Conservation (phyloP, 2,888 invertebrate species). For the Cryptophagus acutangulus region DNA sequence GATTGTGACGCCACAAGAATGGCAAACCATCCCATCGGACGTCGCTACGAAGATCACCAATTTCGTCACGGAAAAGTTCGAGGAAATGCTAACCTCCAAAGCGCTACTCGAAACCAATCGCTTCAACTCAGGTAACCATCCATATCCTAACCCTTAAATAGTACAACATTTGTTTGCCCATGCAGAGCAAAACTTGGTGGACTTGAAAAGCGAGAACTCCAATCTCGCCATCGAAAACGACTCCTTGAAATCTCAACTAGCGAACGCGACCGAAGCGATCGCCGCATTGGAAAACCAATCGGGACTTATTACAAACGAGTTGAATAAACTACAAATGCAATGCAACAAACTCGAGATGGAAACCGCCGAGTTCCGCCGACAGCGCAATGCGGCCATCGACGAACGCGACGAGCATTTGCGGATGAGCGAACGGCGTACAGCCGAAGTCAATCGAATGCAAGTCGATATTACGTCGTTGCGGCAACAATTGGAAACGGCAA, state of each 20-base stretch:
- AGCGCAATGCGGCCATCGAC: conserved; percentile 66
- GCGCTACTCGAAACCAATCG: conserved; percentile 67
- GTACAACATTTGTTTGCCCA: conserved; percentile 2
- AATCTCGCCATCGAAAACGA: conserved; percentile 60
- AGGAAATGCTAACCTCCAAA: conserved; percentile 67
- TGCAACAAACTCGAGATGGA: conserved; percentile 63
- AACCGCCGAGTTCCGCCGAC: conserved; percentile 60
- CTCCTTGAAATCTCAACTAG: conserved; percentile 58
- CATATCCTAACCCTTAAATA: conserved; percentile 3
- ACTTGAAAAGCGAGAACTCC: conserved; percentile 43
- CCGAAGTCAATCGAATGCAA: conserved; percentile 68
- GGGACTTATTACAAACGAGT: conserved; percentile 57
- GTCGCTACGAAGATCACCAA: conserved; percentile 59
- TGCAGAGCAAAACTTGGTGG: conserved; percentile 23
- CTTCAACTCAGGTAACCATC: conserved; percentile 57
- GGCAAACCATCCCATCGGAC: conserved; percentile 52
- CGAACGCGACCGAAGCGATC: conserved; percentile 58
- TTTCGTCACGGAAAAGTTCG: conserved; percentile 59
- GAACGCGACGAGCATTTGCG: conserved; percentile 70
- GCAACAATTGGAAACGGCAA: conserved; percentile 69
- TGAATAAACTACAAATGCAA: conserved; percentile 60
- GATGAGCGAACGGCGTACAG: conserved; percentile 66
- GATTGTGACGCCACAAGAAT: conserved; percentile 53
- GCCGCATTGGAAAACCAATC: conserved; percentile 62
- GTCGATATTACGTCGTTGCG: conserved; percentile 64